Base-by-base conservation (phyloP, 2,888 invertebrate species). In the Archips crataeganus region DNA sequence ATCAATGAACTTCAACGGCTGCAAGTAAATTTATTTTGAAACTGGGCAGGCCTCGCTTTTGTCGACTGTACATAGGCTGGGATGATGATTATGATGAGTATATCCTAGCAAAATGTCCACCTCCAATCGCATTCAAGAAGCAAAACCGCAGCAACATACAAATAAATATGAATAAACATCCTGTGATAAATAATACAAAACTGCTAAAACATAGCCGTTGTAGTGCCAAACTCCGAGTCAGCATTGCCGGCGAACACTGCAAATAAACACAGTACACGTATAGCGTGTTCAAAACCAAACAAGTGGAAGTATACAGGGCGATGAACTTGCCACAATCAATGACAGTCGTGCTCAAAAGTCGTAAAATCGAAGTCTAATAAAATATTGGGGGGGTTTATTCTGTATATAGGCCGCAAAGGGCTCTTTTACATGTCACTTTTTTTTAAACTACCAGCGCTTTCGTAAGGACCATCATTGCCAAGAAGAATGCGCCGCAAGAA, bases 241-340 rank as follows among this genome's bases (percentile, higher is more conserved):
- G 74, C 74, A 47, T 51, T 65, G 69, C 61, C 51, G 64, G 64
- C 42, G 51, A 45, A 63, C 32, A 57, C 49, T 34, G 51, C 15
- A 64, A 59, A 64, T 47, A n/a, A 23, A 73, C 57, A 32, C 32
- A 8, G 11, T 32, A 5, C 23, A 42, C 15, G 51, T 69, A 72
- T 60, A 60, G 42, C 59, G 67, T 36, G 73, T 51, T 42, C 36
- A 60, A 74, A 74, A 74, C 69, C 69, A 74, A 74, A 70, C 74
- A 74, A 61, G 68, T 59, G 65, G 45, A 74, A 74, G 70, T 73
- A 68, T 68, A 59, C 49, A 63, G 74, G 69, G 69, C 69, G 70
- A 39, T 70, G 74, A 70, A 69, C 74, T 70, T 61, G 45, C 69
- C 45, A 72, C 76, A 79, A 84, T 79, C 81, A 82, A 80, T 81